phyloP scores from a whole-genome alignment of 1,140 invertebrate species.

The Luehdorfia chinensis region DNA sequence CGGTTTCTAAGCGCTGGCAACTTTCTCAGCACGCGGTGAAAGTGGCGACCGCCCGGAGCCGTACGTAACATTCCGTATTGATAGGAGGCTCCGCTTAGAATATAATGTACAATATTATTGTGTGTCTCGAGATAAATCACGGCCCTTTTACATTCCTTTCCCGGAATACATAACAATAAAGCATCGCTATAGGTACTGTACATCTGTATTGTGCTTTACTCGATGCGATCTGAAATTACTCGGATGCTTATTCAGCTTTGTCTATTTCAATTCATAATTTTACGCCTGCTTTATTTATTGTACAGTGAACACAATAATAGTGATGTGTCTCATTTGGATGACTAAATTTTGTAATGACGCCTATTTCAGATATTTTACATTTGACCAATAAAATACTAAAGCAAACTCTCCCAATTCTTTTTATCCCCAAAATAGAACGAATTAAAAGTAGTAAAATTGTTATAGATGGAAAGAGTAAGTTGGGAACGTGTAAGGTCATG shows the following conservation, averaged over 20 bases:
- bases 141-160: constrained; percentile 29
- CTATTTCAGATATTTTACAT: too few species aligned
- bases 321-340: too few species aligned
- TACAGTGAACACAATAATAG: too few species aligned
- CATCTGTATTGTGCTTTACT: constrained; percentile 1
- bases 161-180: constrained; percentile 5
- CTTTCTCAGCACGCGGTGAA: constrained; percentile 66
- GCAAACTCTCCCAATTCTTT: too few species aligned
- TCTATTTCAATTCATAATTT: constrained; percentile 11
- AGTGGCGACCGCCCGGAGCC: constrained; percentile 53
- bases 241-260: background rate
- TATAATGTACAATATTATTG: constrained; percentile 31
- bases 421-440: too few species aligned
- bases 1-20: constrained; percentile 56
- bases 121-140: constrained; percentile 29
- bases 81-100: constrained; percentile 41
- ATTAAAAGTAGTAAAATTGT: too few species aligned
- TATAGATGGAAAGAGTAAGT: too few species aligned
- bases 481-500: too few species aligned
- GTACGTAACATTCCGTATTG: constrained; percentile 47
- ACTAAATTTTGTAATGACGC: too few species aligned
- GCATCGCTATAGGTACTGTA: constrained; percentile 2
- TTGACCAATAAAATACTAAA: too few species aligned
- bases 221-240: constrained; percentile 6
- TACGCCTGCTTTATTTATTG: too few species aligned